Conservation (phyloP, 2,113 vertebrate species). For the Archocentrus centrarchus region DNA sequence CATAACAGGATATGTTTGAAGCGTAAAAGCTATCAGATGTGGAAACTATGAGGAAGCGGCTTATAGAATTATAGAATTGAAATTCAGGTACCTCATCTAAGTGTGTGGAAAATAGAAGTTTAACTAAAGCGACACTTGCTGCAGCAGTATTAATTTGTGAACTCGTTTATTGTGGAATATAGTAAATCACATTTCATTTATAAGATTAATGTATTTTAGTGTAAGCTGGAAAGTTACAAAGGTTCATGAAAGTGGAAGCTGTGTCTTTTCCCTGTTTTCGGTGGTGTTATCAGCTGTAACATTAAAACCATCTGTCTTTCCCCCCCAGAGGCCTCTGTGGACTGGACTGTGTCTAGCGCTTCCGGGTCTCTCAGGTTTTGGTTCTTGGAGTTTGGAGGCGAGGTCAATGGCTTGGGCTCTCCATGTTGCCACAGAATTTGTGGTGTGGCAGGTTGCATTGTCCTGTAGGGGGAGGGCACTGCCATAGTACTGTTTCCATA, state of each 20-base stretch:
- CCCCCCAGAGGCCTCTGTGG: not conserved
- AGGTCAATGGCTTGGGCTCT: not conserved
- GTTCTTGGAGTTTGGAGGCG: not conserved
- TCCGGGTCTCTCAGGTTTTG: not conserved
- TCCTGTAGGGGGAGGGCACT: not conserved
- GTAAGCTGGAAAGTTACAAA: no score
- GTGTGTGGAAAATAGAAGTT: conserved; percentile 6
- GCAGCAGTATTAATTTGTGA: not conserved
- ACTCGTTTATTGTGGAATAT: not conserved
- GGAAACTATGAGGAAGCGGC: not conserved
- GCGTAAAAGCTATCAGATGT: not conserved
- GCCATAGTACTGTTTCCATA: not conserved
- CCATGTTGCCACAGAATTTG: not conserved
- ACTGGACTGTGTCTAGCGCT: not conserved
- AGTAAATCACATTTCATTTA: not conserved
- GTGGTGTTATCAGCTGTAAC: no score
- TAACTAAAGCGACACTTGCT: not conserved
- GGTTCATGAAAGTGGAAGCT: no score
- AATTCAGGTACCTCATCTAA: not conserved
- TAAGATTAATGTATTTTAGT: no score
- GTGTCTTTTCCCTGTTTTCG: no score
- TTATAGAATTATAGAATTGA: not conserved
- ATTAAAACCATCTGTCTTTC: no score
- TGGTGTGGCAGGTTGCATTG: not conserved
- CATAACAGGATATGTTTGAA: not conserved